Percentiles rank a stretch among this genome's conserved stretches.
Evolutionary conservation across 2,113 vertebrate species (phyloP).

Genomic region (Zosterops lateralis): DNA sequence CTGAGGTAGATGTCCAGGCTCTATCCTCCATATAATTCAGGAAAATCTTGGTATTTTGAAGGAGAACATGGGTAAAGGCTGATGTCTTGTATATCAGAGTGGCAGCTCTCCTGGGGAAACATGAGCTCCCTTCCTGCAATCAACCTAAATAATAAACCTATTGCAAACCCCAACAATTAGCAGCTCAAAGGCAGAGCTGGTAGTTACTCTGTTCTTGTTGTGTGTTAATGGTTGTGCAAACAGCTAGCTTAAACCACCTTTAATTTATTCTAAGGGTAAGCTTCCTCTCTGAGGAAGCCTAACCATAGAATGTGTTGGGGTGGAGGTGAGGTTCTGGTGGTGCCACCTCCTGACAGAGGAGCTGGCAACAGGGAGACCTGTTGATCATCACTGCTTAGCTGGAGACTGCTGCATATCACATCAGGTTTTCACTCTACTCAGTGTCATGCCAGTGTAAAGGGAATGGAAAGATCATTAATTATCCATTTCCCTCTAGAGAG

Average conservation of each 20-base stretch:
- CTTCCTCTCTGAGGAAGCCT: neutral
- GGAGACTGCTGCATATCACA: neutral
- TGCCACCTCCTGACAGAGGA: neutral
- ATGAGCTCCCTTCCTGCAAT: neutral
- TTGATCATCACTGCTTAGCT: neutral
- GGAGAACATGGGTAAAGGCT: neutral
- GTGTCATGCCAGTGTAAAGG: neutral
- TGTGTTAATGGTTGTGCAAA: slow-evolving; percentile 2
- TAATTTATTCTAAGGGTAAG: neutral
- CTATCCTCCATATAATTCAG: neutral
- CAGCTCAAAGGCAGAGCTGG: neutral
- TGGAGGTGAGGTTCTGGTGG: neutral
- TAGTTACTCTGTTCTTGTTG: neutral
- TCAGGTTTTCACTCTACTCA: neutral
- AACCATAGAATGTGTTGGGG: neutral
- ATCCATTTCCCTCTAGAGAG: neutral
- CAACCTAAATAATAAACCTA: neutral
- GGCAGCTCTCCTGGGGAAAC: neutral
- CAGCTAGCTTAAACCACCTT: neutral
- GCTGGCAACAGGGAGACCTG: neutral
- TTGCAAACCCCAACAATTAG: neutral
- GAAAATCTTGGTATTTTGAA: neutral
- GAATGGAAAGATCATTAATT: neutral
- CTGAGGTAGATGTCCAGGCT: neutral
- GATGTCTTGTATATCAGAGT: neutral